A percentile compares a stretch with the other conserved stretches of the same genome.
Conservation (phyloP, 2,888 invertebrate genomes). For the Andrena dorsata region DNA sequence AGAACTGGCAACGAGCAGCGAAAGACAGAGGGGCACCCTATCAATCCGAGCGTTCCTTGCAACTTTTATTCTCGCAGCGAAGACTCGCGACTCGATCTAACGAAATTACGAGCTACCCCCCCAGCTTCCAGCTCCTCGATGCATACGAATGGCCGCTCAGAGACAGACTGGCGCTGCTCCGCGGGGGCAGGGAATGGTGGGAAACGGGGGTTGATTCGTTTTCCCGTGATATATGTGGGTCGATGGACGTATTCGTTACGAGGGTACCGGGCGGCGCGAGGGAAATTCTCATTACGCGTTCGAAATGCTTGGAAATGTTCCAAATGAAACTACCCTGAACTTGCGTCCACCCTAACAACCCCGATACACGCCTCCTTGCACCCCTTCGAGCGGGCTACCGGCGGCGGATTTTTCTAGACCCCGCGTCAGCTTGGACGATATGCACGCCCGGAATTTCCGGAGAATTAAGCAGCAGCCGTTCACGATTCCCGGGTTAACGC, state of each 20-base stretch:
- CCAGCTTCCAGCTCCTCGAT: slow-evolving; percentile 18
- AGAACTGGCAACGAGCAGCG: not conserved
- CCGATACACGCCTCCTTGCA: slow-evolving; percentile 12
- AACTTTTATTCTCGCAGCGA: slow-evolving; percentile 2
- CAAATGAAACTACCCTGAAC: slow-evolving; percentile 62
- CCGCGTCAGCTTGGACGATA: slow-evolving; percentile 16
- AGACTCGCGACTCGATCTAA: slow-evolving; percentile 34
- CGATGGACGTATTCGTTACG: slow-evolving; percentile 30
- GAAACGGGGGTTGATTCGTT: slow-evolving; percentile 37
- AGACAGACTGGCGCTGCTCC: slow-evolving; percentile 19
- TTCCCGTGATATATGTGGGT: slow-evolving; percentile 31
- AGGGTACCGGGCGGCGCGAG: slow-evolving; percentile 29
- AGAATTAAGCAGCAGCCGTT: slow-evolving; percentile 45
- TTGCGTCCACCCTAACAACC: slow-evolving; percentile 35
- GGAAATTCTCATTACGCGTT: slow-evolving; percentile 59
- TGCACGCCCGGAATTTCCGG: slow-evolving; percentile 31
- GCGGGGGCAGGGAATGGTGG: slow-evolving; percentile 12
- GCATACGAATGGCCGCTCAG: slow-evolving; percentile 48
- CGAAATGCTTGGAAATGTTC: slow-evolving; percentile 64
- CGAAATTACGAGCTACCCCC: slow-evolving; percentile 32
- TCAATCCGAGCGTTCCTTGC: not conserved
- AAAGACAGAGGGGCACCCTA: not conserved
- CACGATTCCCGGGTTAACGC: slow-evolving; percentile 20
- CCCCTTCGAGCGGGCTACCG: not conserved
- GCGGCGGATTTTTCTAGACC: slow-evolving; percentile 51